A percentile compares a stretch with the other conserved stretches of the same genome.
Evolutionary conservation across 2,797 vertebrate genomes (phyloP).

Genomic region (Sebastes steindachneri): DNA sequence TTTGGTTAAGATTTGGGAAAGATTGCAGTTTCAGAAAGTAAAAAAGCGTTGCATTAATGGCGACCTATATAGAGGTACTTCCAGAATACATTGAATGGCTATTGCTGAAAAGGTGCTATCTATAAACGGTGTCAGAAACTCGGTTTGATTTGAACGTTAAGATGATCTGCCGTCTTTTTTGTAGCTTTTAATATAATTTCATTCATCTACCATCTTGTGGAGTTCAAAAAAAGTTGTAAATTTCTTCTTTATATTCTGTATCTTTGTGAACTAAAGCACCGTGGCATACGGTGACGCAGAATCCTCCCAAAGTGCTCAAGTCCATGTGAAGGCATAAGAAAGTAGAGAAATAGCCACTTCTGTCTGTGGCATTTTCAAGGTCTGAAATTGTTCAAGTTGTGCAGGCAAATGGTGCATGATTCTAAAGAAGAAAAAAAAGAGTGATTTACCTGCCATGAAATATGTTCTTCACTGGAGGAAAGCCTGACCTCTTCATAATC

Average conservation of each 20-base stretch:
- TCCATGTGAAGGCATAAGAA: background rate
- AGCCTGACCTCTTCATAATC: constrained; percentile 17
- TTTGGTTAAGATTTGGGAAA: background rate
- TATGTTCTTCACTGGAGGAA: background rate
- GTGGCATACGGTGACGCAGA: background rate
- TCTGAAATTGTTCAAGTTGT: background rate
- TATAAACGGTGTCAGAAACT: background rate
- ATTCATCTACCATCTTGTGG: background rate
- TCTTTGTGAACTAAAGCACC: background rate
- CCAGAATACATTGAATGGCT: background rate
- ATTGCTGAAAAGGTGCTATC: background rate
- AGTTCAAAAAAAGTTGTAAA: background rate
- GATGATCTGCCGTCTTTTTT: background rate
- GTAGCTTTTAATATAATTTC: background rate
- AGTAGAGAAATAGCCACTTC: background rate
- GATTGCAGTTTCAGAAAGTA: background rate
- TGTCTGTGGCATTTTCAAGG: constrained; percentile 1
- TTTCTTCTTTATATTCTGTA: background rate
- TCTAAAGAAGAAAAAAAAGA: background rate
- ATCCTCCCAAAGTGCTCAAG: background rate
- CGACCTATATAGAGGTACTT: background rate
- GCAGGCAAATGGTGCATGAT: background rate
- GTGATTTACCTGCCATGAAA: constrained; percentile 9
- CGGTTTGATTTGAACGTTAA: background rate
- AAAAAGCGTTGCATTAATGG: background rate